These are phyloP conservation scores for Acrobasis consociella DNA, from an alignment of 2,888 invertebrate species.

Conservation along the genomic window DNA sequence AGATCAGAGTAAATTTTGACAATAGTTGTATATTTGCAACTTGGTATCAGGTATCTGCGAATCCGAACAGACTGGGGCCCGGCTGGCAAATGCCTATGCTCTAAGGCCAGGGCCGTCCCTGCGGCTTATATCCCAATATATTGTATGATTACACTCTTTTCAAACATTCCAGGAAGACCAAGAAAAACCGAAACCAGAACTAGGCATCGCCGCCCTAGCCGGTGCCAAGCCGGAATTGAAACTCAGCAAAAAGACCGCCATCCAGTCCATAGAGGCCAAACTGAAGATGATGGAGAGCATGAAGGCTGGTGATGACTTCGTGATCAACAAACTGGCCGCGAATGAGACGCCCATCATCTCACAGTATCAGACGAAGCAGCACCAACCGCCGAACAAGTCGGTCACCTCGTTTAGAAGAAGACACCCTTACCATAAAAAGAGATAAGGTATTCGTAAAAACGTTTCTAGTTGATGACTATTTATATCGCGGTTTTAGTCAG, in stretches of 20 bases:
- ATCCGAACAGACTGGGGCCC: too few species aligned
- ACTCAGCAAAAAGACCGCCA: conserved; percentile 90
- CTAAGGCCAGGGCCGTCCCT: too few species aligned
- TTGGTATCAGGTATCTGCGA: too few species aligned
- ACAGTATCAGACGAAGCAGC: conserved; percentile 85
- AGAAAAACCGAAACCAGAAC: conserved; percentile 88
- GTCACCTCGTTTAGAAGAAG: conserved; percentile 63
- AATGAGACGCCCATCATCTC: conserved; percentile 86
- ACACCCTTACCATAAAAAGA: conserved; percentile 78
- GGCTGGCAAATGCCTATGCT: too few species aligned
- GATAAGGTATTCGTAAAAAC: conserved; percentile 45
- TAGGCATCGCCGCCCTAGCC: conserved; percentile 90
- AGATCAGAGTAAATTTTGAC: too few species aligned
- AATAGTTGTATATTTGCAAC: too few species aligned
- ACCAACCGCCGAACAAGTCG: conserved; percentile 65
- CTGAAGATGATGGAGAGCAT: conserved; percentile 90
- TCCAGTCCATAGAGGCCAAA: conserved; percentile 94
- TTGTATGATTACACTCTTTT: neutral
- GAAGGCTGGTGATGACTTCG: conserved; percentile 87
- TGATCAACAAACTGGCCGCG: conserved; percentile 87
- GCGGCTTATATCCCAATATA: too few species aligned
- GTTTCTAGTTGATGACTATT: neutral
- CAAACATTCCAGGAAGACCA: conserved; percentile 85
- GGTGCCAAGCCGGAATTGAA: conserved; percentile 84
- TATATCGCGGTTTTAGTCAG: too few species aligned